These are phyloP conservation scores for Lateolabrax maculatus DNA, from an alignment of 2,797 vertebrate genomes.

Conservation along the genomic window DNA sequence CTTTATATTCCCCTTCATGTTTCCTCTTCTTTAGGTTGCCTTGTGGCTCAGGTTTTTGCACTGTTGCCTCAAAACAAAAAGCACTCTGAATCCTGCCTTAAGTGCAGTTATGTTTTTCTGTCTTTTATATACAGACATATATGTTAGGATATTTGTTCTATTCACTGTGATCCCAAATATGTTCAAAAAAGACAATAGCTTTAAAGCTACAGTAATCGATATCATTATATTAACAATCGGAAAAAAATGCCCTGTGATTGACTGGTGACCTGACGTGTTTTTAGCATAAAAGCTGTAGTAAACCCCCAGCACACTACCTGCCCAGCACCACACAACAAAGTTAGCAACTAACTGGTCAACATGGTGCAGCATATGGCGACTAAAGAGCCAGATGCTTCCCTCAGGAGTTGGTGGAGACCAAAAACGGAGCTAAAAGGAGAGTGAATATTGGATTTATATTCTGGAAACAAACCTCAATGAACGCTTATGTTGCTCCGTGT, in stretches of 20 bases:
- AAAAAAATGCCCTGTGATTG: no score
- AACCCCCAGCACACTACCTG: neutral
- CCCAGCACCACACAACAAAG: neutral
- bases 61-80: neutral
- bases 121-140: neutral
- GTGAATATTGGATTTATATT: neutral
- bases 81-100: neutral
- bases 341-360: neutral
- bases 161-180: neutral
- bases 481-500: neutral
- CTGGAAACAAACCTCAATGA: neutral
- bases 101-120: neutral
- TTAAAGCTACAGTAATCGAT: neutral
- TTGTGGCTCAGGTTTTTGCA: neutral
- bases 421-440: neutral
- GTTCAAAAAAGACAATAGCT: neutral
- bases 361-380: neutral
- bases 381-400: neutral
- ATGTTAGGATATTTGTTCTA: neutral
- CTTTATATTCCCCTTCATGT: slow-evolving; percentile 4
- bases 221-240: neutral
- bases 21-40: neutral
- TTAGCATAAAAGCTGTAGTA: neutral
- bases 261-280: no score
- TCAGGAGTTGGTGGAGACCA: neutral